A percentile compares a stretch with the other conserved stretches of the same genome.
Evolutionary conservation across 2,888 invertebrate genomes (phyloP).

Genomic region (Lapara coniferarum): DNA sequence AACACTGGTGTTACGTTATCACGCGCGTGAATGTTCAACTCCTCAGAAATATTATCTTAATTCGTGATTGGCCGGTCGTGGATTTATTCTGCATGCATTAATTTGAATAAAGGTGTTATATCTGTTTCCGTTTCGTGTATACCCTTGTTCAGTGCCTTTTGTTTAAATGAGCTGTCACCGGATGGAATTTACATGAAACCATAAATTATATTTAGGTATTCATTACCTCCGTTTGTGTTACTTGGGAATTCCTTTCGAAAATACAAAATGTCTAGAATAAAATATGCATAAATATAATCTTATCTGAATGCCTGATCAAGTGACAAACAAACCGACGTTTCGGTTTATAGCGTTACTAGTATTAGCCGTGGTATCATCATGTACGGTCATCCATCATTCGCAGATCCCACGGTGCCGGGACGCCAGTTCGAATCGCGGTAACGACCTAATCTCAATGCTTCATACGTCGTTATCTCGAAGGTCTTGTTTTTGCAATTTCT

Average conservation of each 20-base stretch:
- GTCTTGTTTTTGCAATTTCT: conserved; percentile 35
- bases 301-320: not conserved
- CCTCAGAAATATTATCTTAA: conserved; percentile 26
- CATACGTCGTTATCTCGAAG: conserved; percentile 35
- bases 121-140: conserved; percentile 15
- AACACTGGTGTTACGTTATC: conserved; percentile 29
- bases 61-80: conserved; percentile 14
- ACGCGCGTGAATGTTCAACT: conserved; percentile 24
- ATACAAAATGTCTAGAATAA: no score
- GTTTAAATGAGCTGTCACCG: conserved; percentile 12
- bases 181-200: not conserved
- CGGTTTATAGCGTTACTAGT: conserved; percentile 1
- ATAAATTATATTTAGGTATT: conserved; percentile 10
- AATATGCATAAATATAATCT: no score
- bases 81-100: conserved; percentile 16
- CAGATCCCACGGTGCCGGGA: conserved; percentile 12
- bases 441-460: conserved; percentile 32
- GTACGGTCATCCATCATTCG: conserved; percentile 11
- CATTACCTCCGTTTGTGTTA: not conserved
- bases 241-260: not conserved
- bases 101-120: conserved; percentile 16
- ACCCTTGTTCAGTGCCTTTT: conserved; percentile 9
- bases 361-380: conserved; percentile 12
- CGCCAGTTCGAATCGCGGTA: conserved; percentile 9
- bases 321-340: not conserved